Conservation (phyloP, 2,888 invertebrate species). For the Pharmacophagus antenor region DNA sequence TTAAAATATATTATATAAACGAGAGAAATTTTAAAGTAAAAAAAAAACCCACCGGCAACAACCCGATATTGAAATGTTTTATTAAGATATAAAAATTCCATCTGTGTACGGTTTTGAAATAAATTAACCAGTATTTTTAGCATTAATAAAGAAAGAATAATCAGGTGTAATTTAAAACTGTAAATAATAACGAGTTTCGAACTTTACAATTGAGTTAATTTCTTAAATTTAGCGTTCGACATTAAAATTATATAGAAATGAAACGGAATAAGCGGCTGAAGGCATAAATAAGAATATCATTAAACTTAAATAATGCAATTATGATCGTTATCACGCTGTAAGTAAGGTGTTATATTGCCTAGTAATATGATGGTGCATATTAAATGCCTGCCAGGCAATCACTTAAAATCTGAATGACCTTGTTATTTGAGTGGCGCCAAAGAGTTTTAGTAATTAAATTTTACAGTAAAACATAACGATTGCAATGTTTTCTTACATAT, state of each 20-base stretch:
- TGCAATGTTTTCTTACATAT: not conserved
- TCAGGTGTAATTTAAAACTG: conserved; percentile 18
- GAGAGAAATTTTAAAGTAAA: no score
- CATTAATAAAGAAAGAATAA: conserved; percentile 9
- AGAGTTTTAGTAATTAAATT: conserved; percentile 19
- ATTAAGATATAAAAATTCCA: not conserved
- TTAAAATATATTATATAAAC: no score
- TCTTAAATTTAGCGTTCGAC: conserved; percentile 18
- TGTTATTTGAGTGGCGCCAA: conserved; percentile 29
- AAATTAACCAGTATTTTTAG: not conserved
- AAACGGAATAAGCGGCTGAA: conserved; percentile 13
- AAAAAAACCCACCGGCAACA: no score
- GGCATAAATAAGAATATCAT: conserved; percentile 11
- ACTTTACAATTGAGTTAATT: conserved; percentile 8
- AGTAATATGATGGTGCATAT: not conserved
- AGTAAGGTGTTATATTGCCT: conserved; percentile 10
- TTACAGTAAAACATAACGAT: not conserved
- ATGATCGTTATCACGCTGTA: not conserved
- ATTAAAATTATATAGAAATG: conserved; percentile 25
- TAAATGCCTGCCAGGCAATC: conserved; percentile 20
- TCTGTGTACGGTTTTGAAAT: not conserved
- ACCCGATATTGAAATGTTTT: not conserved
- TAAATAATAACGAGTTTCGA: conserved; percentile 25
- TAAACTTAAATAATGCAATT: conserved; percentile 5
- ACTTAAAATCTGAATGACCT: conserved; percentile 27